These are phyloP conservation scores for Apis cerana DNA, from an alignment of 1,140 invertebrate species.

Conservation along the genomic window DNA sequence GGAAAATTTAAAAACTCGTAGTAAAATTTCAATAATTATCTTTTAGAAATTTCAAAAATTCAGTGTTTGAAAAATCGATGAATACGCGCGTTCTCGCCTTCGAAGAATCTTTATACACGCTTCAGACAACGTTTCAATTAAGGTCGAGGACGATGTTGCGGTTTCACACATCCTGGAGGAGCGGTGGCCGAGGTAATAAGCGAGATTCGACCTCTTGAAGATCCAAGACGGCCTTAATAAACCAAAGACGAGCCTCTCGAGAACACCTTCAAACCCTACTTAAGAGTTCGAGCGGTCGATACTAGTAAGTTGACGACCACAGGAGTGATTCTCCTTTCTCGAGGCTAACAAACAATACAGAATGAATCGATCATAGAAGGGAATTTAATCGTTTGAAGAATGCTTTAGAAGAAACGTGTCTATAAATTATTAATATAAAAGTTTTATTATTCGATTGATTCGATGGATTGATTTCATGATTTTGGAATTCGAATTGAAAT, in stretches of 20 bases:
- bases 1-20: no score
- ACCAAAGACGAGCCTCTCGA: conserved; percentile 45
- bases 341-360: conserved; percentile 4
- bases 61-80: not conserved
- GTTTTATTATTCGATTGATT: not conserved
- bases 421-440: no score
- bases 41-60: no score
- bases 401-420: not conserved
- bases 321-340: conserved; percentile 2
- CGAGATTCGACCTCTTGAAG: conserved; percentile 38
- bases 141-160: conserved; percentile 21
- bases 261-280: conserved; percentile 29
- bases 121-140: conserved; percentile 60
- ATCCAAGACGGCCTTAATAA: conserved; percentile 50
- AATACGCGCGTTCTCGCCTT: not conserved
- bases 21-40: no score
- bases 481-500: no score
- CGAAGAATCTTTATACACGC: conserved; percentile 34
- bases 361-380: not conserved
- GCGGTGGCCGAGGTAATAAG: conserved; percentile 50
- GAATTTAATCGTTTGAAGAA: not conserved
- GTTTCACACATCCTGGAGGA: conserved; percentile 29
- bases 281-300: conserved; percentile 40
- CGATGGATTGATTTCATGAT: no score
- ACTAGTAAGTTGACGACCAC: not conserved